Evolutionary conservation across 1,140 invertebrate genomes (phyloP).

Genomic region (Lycorma delicatula): DNA sequence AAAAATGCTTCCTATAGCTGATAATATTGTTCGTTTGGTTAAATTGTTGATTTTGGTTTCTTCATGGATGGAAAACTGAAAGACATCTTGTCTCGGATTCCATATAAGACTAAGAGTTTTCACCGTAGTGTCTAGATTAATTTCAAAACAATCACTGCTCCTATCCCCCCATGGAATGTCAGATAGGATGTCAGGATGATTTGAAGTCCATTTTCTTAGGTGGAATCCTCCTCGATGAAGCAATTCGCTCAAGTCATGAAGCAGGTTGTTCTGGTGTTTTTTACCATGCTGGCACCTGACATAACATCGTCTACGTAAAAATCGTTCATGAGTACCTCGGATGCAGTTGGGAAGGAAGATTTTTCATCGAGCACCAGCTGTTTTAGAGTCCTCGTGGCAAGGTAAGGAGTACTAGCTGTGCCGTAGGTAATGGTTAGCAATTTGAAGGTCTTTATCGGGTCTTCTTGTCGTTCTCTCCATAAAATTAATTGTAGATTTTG

Average conservation of each 20-base stretch:
- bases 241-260: constrained; percentile 26
- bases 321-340: constrained; percentile 18
- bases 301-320: constrained; percentile 28
- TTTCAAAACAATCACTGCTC: background rate
- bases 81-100: constrained; percentile 9
- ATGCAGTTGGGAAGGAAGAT: constrained; percentile 21
- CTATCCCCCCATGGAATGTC: background rate
- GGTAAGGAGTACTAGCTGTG: constrained; percentile 29
- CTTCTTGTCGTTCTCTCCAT: constrained; percentile 29
- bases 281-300: constrained; percentile 14
- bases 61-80: constrained; percentile 3
- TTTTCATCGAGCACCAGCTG: constrained; percentile 34
- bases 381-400: constrained; percentile 33
- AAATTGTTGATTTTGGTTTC: background rate
- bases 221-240: constrained; percentile 20
- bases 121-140: background rate
- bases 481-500: constrained; percentile 34
- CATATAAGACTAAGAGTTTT: constrained; percentile 16
- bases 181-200: constrained; percentile 14
- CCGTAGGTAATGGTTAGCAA: constrained; percentile 34
- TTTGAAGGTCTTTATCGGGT: constrained; percentile 28
- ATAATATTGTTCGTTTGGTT: constrained; percentile 23
- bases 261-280: constrained; percentile 16
- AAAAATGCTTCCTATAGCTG: constrained; percentile 31
- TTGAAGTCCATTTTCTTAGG: constrained; percentile 30